Evolutionary conservation across 2,797 vertebrate genomes (phyloP).

Genomic region (Lophotriccus pileatus): DNA sequence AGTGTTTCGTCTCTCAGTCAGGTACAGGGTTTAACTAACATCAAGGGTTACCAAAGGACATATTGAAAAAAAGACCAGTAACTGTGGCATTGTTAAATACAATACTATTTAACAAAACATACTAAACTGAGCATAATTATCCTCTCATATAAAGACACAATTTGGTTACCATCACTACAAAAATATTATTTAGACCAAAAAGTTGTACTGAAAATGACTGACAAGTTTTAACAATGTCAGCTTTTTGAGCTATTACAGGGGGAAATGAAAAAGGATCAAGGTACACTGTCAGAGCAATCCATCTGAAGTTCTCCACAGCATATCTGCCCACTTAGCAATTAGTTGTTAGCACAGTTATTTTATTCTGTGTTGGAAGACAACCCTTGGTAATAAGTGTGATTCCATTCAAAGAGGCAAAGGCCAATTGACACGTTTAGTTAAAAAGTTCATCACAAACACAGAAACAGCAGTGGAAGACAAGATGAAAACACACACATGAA

Average conservation of each 20-base stretch:
- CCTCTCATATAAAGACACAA: background rate
- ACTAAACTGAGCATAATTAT: background rate
- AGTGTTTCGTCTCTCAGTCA: background rate
- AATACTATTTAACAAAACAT: background rate
- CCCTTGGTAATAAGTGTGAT: background rate
- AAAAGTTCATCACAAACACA: background rate
- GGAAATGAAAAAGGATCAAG: background rate
- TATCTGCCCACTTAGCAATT: background rate
- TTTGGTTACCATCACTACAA: background rate
- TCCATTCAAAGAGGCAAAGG: background rate
- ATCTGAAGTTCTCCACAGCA: background rate
- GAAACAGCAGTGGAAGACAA: background rate
- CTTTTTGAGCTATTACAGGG: background rate
- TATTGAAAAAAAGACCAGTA: background rate
- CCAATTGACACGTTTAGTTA: background rate
- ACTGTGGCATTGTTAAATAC: background rate
- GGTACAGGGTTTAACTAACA: background rate
- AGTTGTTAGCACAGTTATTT: background rate
- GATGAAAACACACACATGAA: background rate
- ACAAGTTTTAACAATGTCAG: background rate
- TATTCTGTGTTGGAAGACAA: background rate
- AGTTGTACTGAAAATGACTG: rapidly evolving
- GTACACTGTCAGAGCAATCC: background rate
- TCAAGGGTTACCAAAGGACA: background rate
- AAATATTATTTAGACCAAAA: background rate